These are phyloP conservation scores for Catalaphyllia jardinei DNA, from an alignment of 64 coral and sea anemone species.

Conservation along the genomic window DNA sequence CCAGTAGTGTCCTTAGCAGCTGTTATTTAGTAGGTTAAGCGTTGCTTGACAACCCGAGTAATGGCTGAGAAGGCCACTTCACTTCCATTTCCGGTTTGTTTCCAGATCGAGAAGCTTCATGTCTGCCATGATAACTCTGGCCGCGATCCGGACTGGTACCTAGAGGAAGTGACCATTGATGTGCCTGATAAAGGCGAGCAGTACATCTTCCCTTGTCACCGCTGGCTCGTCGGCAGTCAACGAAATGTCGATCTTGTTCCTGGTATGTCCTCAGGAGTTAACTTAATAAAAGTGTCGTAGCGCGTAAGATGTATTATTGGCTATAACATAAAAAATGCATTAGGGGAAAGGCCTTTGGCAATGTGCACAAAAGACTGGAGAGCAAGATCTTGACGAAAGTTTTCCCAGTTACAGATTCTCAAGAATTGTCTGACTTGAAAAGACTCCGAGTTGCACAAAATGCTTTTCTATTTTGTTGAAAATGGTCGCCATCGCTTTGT, in stretches of 20 bases:
- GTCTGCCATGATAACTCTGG: constrained; percentile 64
- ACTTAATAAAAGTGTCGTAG: too few species aligned
- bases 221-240: constrained; percentile 58
- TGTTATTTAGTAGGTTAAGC: too few species aligned
- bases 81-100: background rate
- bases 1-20: too few species aligned
- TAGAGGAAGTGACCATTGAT: constrained; percentile 70
- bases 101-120: constrained; percentile 47
- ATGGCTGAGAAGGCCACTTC: background rate
- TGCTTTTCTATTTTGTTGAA: too few species aligned
- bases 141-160: constrained; percentile 63
- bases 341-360: too few species aligned
- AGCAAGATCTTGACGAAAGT: too few species aligned
- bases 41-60: too few species aligned
- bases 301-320: too few species aligned
- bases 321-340: too few species aligned
- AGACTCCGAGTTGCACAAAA: background rate
- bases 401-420: too few species aligned
- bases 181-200: constrained; percentile 58
- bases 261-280: constrained; percentile 8
- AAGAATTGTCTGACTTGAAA: too few species aligned
- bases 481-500: background rate
- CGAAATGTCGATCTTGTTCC: constrained; percentile 45
- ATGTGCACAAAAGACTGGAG: too few species aligned
- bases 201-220: constrained; percentile 60